phyloP scores from a whole-genome alignment of 2,113 vertebrate species.

The Clarias macrocephalus region DNA sequence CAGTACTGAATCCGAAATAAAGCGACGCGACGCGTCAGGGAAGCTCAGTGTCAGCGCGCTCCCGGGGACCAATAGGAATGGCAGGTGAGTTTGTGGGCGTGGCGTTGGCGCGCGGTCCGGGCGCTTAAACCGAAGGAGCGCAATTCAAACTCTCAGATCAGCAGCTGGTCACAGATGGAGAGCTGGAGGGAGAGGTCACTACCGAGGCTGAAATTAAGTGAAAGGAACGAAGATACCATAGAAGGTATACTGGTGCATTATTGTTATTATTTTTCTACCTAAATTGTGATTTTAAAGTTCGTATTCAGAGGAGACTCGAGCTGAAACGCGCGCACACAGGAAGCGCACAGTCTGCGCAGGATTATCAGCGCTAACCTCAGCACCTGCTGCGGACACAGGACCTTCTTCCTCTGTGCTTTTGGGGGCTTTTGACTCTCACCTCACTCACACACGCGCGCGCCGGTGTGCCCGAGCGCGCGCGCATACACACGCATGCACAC shows the following conservation, averaged over 20 bases:
- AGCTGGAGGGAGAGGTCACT: not conserved
- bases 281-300: conserved; percentile 8
- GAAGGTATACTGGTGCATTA: not conserved
- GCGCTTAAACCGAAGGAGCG: conserved; percentile 85
- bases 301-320: not conserved
- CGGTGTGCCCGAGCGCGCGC: not conserved
- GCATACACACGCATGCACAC: not conserved
- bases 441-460: not conserved
- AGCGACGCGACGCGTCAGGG: conserved; percentile 4
- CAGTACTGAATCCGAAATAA: not conserved
- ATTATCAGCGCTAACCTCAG: not conserved
- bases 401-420: not conserved
- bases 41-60: conserved; percentile 19
- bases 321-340: conserved; percentile 46
- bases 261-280: not conserved
- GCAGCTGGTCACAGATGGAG: conserved; percentile 14
- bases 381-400: not conserved
- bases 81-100: conserved; percentile 62
- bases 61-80: conserved; percentile 62
- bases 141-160: conserved; percentile 79
- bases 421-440: not conserved
- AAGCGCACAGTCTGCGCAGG: conserved; percentile 3
- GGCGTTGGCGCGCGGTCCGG: conserved; percentile 63
- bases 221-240: conserved; percentile 7
- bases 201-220: not conserved